Conservation (phyloP, 2,797 vertebrate genomes). For the Sebastolobus alascanus region DNA sequence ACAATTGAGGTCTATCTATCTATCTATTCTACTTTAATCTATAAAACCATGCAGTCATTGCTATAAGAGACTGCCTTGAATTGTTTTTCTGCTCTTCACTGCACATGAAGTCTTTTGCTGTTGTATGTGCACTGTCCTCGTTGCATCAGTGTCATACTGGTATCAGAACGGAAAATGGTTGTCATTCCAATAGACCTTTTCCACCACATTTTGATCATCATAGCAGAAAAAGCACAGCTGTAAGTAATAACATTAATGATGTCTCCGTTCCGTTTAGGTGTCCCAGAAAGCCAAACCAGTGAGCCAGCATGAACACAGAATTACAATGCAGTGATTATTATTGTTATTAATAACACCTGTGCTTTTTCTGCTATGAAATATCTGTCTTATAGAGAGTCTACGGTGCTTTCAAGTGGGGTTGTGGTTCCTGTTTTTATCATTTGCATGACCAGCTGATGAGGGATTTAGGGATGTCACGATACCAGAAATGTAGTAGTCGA, state of each 20-base stretch:
- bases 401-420: neutral
- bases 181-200: neutral
- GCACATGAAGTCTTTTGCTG: neutral
- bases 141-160: neutral
- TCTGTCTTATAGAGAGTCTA: neutral
- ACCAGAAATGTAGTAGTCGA: too few relatives aligned
- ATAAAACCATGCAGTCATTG: too few relatives aligned
- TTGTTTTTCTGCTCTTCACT: neutral
- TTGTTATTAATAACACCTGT: neutral
- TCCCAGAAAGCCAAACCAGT: neutral
- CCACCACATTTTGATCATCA: neutral
- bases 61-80: neutral
- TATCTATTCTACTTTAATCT: too few relatives aligned
- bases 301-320: neutral
- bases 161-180: rapidly evolving
- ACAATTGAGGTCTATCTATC: too few relatives aligned
- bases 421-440: neutral
- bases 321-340: neutral
- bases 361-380: neutral
- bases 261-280: neutral
- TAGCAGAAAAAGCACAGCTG: neutral
- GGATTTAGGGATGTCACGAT: neutral
- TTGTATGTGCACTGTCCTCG: neutral
- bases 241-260: neutral
- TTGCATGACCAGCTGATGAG: neutral